Evolutionary conservation across 92 coral and sea anemone species (phyloP), one percentile per base, ranked within the genome.

Genomic region (Phenganax stokvisi): DNA sequence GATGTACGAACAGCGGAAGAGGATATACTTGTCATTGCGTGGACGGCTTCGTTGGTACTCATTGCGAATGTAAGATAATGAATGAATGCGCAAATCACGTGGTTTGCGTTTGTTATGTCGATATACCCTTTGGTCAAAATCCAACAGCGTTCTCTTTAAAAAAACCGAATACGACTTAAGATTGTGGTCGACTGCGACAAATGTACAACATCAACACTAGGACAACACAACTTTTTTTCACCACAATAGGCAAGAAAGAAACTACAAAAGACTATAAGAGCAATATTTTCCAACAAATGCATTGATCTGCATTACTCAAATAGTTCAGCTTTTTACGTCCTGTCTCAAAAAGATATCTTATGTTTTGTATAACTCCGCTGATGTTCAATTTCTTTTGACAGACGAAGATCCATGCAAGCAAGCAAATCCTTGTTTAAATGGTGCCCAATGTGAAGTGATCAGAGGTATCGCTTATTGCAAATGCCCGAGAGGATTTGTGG

Each of bases 1-100:
- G 91, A 9, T 94, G 98, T 54, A 82, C 86, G 28, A 94, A 94
- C 83, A 79, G 82, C 15, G 92, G 87, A 37, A 90, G 88, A 61
- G 89, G 92, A 13, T 94, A 94, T 85, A 89, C 83, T 54, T 94
- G 98, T 87, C 92, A 90, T 77, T 94, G 98, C 60, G 84, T 84
- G 75, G 63, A 81, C 9, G 98, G 97, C 16, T 92, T 69, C 75
- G 75, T 84, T 51, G 98, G 98, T 30, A 86, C 61, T 60, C 87
- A 88, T 79, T 94, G 98, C 69, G 94, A 94, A 84, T 88, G 97
- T 92, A 81, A 72, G 84, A 76, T 8, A 25, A 75, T 58, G 12
- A 27, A 17, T 3, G 8, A 28, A 8, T 57, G 17, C 30, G 29
- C 58, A 10, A 54, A 31, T 8, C 25, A 11, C 66, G 51, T 16